Conservation (phyloP, 2,113 vertebrate genomes). For the Crocuta crocuta region DNA sequence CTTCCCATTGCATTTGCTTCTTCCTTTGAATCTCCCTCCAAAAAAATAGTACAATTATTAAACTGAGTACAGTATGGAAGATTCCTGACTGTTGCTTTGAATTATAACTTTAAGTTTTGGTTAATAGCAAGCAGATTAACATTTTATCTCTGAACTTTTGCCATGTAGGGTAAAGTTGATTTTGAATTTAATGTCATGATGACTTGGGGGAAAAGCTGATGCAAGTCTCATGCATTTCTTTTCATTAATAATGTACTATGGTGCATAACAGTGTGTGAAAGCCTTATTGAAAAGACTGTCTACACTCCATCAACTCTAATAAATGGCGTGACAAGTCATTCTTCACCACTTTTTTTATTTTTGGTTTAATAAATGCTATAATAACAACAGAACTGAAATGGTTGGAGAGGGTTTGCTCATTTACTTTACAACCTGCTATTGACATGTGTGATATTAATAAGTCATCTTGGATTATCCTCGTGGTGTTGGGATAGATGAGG, state of each 20-base stretch:
- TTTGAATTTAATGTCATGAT: conserved; percentile 50
- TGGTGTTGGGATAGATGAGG: conserved; percentile 39
- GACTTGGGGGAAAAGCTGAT: conserved; percentile 58
- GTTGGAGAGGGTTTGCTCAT: conserved; percentile 16
- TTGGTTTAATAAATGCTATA: conserved; percentile 64
- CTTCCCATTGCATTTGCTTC: conserved; percentile 31
- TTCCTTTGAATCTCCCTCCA: background rate
- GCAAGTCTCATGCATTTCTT: conserved; percentile 56
- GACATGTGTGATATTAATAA: conserved; percentile 36
- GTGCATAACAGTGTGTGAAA: conserved; percentile 70
- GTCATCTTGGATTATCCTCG: conserved; percentile 42
- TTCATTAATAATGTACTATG: conserved; percentile 33
- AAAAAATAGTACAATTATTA: background rate
- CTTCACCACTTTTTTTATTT: conserved; percentile 68
- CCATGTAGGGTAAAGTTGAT: background rate
- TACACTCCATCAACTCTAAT: conserved; percentile 78
- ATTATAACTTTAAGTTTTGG: conserved; percentile 40
- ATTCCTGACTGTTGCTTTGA: conserved; percentile 33
- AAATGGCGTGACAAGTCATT: conserved; percentile 68
- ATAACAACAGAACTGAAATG: conserved; percentile 54
- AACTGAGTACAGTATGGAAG: conserved; percentile 22
- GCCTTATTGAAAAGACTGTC: conserved; percentile 72
- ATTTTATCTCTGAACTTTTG: conserved; percentile 39
- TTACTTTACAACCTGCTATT: background rate
- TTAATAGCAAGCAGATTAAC: conserved; percentile 37